Evolutionary conservation across 2,797 vertebrate species (phyloP).

Genomic region (Cephalopachus bancanus): DNA sequence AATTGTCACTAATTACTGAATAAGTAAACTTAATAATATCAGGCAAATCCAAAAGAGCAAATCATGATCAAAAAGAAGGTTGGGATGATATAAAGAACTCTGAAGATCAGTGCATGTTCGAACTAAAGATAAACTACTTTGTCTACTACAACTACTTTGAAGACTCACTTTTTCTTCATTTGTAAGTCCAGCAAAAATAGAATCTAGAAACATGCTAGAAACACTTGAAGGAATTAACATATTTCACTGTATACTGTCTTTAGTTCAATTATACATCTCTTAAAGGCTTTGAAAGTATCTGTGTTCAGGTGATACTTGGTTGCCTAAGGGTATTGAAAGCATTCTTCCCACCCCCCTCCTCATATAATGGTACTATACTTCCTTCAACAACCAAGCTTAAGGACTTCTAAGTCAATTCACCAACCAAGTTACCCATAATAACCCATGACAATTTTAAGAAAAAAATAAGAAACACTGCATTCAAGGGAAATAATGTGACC

Average conservation of each 20-base stretch:
- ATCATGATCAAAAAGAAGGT: conserved; percentile 6
- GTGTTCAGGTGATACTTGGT: neutral
- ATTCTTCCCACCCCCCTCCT: neutral
- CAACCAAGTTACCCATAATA: conserved; percentile 4
- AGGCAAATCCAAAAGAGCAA: conserved; percentile 42
- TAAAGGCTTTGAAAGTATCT: conserved; percentile 51
- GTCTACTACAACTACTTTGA: neutral
- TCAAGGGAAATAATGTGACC: neutral
- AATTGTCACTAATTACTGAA: conserved; percentile 41
- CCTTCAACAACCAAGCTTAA: conserved; percentile 14
- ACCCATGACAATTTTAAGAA: conserved; percentile 29
- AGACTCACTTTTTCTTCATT: conserved; percentile 53
- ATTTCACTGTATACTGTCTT: conserved; percentile 43
- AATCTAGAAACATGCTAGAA: conserved; percentile 47
- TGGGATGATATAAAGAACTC: conserved; percentile 1
- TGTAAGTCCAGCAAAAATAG: conserved; percentile 35
- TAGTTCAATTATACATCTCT: neutral
- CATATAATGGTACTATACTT: neutral
- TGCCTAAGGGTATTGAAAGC: neutral
- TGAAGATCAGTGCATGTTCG: neutral
- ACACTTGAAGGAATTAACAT: conserved; percentile 22
- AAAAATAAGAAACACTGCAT: neutral
- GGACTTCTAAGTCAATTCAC: conserved; percentile 35
- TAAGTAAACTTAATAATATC: neutral
- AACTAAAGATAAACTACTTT: too few species aligned